Percentiles rank a stretch among this genome's conserved stretches.
These are phyloP conservation scores for Oxystoma pomonae DNA, from an alignment of 2,888 invertebrate species.

Conservation along the genomic window DNA sequence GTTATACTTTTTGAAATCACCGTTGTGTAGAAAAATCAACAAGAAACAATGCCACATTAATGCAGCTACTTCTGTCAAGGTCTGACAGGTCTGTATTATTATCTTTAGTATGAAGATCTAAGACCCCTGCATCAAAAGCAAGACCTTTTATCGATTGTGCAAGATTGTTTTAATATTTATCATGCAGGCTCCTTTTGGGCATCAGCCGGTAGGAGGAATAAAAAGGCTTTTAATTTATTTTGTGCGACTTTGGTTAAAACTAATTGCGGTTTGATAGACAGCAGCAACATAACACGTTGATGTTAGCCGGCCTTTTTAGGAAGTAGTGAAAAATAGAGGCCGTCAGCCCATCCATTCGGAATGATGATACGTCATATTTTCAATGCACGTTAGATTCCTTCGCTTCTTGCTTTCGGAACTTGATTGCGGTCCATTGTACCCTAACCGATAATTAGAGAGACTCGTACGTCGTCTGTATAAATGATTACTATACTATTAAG, in stretches of 20 bases:
- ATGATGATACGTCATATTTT: slow-evolving; percentile 42
- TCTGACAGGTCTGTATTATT: neutral
- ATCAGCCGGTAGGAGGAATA: slow-evolving; percentile 12
- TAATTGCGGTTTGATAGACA: slow-evolving; percentile 27
- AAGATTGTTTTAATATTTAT: neutral
- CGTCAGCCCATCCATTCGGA: slow-evolving; percentile 34
- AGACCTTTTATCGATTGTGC: neutral
- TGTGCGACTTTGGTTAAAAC: slow-evolving; percentile 27
- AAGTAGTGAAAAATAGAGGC: slow-evolving; percentile 28
- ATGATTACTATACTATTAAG: no score
- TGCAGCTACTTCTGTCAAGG: neutral
- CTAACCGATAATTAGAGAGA: neutral
- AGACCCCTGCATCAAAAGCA: neutral
- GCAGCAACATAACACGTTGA: slow-evolving; percentile 20
- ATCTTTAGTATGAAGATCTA: neutral
- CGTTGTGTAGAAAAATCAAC: no score
- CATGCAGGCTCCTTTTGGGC: neutral
- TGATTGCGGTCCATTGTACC: neutral
- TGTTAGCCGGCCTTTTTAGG: neutral
- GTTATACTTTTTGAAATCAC: no score
- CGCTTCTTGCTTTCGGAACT: neutral
- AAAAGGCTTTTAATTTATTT: slow-evolving; percentile 26
- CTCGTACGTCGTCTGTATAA: neutral
- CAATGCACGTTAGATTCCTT: slow-evolving; percentile 21
- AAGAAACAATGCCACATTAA: no score